phyloP scores from a whole-genome alignment of 2,113 vertebrate species.

The Coregonus clupeaformis region DNA sequence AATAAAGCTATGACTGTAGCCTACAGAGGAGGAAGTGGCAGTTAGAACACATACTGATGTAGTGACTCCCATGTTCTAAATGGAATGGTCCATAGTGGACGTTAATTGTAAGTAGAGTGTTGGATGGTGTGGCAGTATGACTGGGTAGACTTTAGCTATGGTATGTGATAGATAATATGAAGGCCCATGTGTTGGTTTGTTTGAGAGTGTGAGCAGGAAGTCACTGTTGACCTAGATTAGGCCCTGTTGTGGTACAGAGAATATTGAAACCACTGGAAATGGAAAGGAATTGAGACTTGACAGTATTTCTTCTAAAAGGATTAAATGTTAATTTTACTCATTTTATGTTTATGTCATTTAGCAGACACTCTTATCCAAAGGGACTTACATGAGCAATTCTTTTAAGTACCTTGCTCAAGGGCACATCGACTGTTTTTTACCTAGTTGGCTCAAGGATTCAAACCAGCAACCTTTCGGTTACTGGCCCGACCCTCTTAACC shows the following conservation, averaged over 20 bases:
- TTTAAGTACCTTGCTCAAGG: too few relatives aligned
- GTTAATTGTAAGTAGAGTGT: neutral
- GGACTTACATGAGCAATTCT: too few relatives aligned
- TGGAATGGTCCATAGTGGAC: too few relatives aligned
- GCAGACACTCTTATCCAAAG: too few relatives aligned
- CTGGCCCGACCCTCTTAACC: too few relatives aligned
- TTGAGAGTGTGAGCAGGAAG: slow-evolving; percentile 67
- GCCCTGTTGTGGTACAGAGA: slow-evolving; percentile 41
- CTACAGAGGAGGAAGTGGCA: slow-evolving; percentile 3
- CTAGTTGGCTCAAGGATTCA: too few relatives aligned
- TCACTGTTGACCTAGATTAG: slow-evolving; percentile 74
- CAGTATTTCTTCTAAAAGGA: neutral
- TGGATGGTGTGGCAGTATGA: neutral
- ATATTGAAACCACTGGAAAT: slow-evolving; percentile 45
- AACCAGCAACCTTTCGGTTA: too few relatives aligned
- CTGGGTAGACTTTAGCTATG: neutral
- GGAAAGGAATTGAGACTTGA: slow-evolving; percentile 44
- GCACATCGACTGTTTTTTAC: too few relatives aligned
- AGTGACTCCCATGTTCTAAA: slow-evolving; percentile 9
- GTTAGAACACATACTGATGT: neutral
- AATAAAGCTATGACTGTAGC: slow-evolving; percentile 15
- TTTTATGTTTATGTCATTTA: neutral
- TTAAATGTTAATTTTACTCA: neutral
- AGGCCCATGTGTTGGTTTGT: slow-evolving; percentile 59
- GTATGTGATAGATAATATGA: slow-evolving; percentile 18